Evolutionary conservation across 2,797 vertebrate species (phyloP), one percentile per base, ranked within the genome.

Genomic region (Triplophysa bombifrons): DNA sequence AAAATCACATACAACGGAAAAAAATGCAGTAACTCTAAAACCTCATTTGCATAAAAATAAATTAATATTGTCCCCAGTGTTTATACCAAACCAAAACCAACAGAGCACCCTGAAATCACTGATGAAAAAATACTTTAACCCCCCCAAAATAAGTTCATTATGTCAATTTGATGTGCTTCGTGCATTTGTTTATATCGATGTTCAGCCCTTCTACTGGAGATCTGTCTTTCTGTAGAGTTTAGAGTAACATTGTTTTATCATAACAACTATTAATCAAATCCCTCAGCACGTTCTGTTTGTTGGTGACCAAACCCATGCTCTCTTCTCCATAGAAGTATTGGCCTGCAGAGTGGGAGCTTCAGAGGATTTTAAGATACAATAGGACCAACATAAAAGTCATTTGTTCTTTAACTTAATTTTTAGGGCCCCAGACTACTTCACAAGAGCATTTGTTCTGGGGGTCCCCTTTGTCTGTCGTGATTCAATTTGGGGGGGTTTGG

Each of bases 161-260:
- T 69, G 13, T 20, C 22, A 60, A 34, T 34, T 44, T 61, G 63
- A 65, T 25, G 41, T 20, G 0, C 4, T 50, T 25, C 13, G 13
- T 69, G 20, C 25, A 34, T 50, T 69, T 17, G 30, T 17, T 69
- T 22, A 69, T 16, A 68, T 9, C 30, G 12, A 13, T 34, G 14
- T 16, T 63, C 20, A 0, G 60, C 14, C 25, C 7, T 14, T 63
- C 14, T 14, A 66, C 20, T 27, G 50, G 41, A 67, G 74, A 76
- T 11, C 13, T 12, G 53, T 34, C 63, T 56, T 67, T 50, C 63
- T 76, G 74, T 63, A 66, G 74, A 76, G 65, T 56, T 58, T 20
- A 75, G 51, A 44, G 55, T 30, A 30, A 46, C 38, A 11, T 46
- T 46, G 17, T 68, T 68, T 12, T 27, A 30, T 27, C 13, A 0